Percentiles rank a stretch among this genome's conserved stretches.
Conservation (phyloP, 2,113 vertebrate genomes). For the Dascyllus trimaculatus region DNA sequence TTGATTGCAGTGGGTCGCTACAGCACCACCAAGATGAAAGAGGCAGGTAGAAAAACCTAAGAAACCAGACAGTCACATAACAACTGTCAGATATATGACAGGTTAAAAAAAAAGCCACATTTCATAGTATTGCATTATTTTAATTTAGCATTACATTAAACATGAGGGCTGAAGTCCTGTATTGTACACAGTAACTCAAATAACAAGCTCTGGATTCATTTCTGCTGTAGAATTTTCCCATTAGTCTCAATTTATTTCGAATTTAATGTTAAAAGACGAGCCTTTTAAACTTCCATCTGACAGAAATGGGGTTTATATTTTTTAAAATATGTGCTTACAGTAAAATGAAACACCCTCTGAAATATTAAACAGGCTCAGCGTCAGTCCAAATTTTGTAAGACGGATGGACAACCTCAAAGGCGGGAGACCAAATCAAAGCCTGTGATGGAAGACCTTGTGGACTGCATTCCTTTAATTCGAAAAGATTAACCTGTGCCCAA, state of each 20-base stretch:
- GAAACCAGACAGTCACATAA: conserved; percentile 31
- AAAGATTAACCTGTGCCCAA: conserved; percentile 42
- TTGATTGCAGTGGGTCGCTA: conserved; percentile 53
- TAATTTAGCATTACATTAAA: not conserved
- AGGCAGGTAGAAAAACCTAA: conserved; percentile 19
- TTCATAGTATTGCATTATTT: not conserved
- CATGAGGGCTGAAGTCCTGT: not conserved
- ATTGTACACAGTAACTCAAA: not conserved
- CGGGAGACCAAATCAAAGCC: conserved; percentile 45
- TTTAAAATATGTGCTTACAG: conserved; percentile 6
- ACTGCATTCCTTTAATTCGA: conserved; percentile 36
- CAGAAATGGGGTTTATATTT: not conserved
- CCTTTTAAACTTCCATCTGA: not conserved
- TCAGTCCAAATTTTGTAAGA: conserved; percentile 32
- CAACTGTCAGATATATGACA: not conserved
- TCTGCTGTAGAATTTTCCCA: not conserved
- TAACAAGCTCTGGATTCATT: not conserved
- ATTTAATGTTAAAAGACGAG: not conserved
- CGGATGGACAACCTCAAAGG: conserved; percentile 50
- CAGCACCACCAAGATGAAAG: conserved; percentile 16
- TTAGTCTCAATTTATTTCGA: not conserved
- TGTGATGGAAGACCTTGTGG: conserved; percentile 19
- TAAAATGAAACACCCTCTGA: conserved; percentile 19
- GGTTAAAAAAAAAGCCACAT: no score
- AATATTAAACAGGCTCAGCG: conserved; percentile 39